These are phyloP conservation scores for Pristionchus fissidentatus DNA, from an alignment of 2,888 invertebrate species.

Conservation along the genomic window DNA sequence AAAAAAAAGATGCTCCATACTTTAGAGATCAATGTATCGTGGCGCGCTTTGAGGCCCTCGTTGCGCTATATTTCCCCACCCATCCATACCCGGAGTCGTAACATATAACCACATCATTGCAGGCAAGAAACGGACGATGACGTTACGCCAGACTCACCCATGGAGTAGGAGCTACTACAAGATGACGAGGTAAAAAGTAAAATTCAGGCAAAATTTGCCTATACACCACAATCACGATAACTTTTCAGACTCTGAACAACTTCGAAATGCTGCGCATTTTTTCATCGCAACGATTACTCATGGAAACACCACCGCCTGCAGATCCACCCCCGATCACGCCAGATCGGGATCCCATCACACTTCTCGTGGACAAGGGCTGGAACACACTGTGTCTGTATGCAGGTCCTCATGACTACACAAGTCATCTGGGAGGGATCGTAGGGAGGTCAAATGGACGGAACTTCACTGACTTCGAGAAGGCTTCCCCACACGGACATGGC, in stretches of 20 bases:
- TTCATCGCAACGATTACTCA: neutral
- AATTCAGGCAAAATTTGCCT: too few species aligned
- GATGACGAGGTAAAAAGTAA: neutral
- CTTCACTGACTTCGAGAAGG: neutral
- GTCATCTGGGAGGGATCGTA: neutral
- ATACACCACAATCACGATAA: neutral
- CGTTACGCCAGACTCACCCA: neutral
- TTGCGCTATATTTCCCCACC: neutral
- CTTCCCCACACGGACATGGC: neutral
- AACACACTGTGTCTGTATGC: neutral
- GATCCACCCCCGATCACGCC: neutral
- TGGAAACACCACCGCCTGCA: neutral
- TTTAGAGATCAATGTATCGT: neutral
- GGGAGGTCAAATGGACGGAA: neutral
- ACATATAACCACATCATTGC: neutral
- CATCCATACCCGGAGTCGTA: neutral
- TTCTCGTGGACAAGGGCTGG: neutral
- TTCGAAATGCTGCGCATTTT: neutral
- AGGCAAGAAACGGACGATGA: neutral
- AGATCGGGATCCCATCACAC: neutral
- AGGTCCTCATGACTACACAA: neutral
- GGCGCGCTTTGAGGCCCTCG: constrained; percentile 2
- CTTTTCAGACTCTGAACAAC: neutral
- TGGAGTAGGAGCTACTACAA: neutral
- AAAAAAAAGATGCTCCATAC: neutral